Evolutionary conservation across 2,113 vertebrate species (phyloP).

Genomic region (Chlorocebus sabaeus): DNA sequence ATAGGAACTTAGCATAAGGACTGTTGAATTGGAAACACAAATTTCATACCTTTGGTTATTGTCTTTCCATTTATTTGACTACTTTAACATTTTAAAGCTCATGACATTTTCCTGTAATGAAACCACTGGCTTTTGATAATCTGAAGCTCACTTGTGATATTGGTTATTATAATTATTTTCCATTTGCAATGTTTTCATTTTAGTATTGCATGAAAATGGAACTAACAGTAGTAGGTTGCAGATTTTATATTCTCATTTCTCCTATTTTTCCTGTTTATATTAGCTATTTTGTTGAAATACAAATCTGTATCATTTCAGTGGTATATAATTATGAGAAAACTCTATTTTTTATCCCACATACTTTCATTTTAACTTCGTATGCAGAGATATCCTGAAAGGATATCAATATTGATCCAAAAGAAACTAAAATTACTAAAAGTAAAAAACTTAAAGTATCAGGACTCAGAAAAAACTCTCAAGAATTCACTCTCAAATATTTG

Average conservation of each 20-base stretch:
- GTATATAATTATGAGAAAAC: background rate
- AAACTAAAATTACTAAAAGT: background rate
- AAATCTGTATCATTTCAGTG: background rate
- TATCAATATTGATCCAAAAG: background rate
- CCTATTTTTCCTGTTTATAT: background rate
- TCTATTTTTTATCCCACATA: background rate
- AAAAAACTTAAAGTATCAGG: background rate
- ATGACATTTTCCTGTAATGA: background rate
- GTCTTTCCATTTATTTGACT: background rate
- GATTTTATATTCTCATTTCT: background rate
- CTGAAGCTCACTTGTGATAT: background rate
- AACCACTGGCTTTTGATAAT: background rate
- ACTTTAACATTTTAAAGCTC: background rate
- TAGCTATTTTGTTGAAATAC: background rate
- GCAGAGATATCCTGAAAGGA: background rate
- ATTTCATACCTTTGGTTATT: background rate
- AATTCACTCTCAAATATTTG: background rate
- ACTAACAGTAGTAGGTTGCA: background rate
- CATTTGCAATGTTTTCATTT: background rate
- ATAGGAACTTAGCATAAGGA: background rate
- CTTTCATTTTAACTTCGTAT: background rate
- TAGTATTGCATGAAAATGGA: background rate
- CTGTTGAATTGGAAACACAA: background rate
- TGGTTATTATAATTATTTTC: background rate
- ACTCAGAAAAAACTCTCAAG: background rate